Base-by-base conservation (phyloP, 2,797 vertebrate genomes). In the Anguilla obscura region DNA sequence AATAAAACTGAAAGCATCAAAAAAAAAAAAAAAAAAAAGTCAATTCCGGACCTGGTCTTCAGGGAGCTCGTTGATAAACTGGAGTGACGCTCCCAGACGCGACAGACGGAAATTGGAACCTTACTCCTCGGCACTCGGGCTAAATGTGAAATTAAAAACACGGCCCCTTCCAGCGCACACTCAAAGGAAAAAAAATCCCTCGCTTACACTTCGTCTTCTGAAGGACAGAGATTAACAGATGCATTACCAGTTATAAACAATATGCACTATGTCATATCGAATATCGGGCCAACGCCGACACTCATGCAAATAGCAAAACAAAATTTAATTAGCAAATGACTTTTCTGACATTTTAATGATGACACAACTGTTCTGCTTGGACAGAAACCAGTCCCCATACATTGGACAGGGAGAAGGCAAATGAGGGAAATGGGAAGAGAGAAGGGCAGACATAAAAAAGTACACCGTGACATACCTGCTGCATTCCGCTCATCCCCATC, bases 401-500 rank as follows among this genome's bases (percentile, higher is more conserved):
- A 33, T 30, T 30, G 30, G 69, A 40, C 14, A 36, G 74, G 14
- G 36, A 21, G 33, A 36, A 0, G 6, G 74, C 3, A 14, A 71
- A 33, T 9, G 3, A 66, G 60, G 3, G 40, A 45, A 4, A 50
- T 18, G 6, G 80, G 16, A 24, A 83, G n/a, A 48, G 48, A 52
- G 36, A 27, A 33, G 30, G 71, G 12, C 6, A 36, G 71, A 33
- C 3, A 56, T 21, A 33, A 33, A 18, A 45, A 12, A 24, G 27
- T 30, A 27, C 33, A 54, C 21, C 74, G 2, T 83, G 87, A 88
- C 92, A 45, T 94, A 99, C 98, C 97, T 98, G 98, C 93, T 98
- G 98, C 96, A 98, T 96, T 90, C 96, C 96, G 58, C 93, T 95
- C 95, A 98, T 97, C 91, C 96, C 94, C 91, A 97, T 96, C 0